Conservation (phyloP, 2,888 invertebrate species). For the Tetragonisca angustula region DNA sequence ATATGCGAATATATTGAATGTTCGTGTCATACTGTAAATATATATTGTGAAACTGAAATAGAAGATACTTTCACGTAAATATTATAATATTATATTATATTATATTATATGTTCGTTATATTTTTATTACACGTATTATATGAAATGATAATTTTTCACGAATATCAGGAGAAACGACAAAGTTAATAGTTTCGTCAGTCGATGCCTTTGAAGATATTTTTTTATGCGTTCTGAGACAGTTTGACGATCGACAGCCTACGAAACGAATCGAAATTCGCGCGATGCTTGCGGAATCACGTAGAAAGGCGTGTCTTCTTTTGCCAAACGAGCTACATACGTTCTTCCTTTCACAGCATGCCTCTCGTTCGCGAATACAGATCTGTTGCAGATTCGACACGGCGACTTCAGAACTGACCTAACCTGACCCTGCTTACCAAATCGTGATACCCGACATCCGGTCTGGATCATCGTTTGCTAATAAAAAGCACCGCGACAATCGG, state of each 20-base stretch:
- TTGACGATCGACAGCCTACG: background rate
- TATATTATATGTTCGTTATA: too few species aligned
- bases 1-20: too few species aligned
- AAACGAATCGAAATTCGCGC: slow-evolving; percentile 68
- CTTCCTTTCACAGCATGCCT: slow-evolving; percentile 50
- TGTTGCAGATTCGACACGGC: slow-evolving; percentile 36
- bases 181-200: background rate
- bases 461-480: slow-evolving; percentile 71
- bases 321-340: slow-evolving; percentile 41
- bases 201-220: too few species aligned
- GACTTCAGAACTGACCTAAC: slow-evolving; percentile 71
- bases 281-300: slow-evolving; percentile 76
- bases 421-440: slow-evolving; percentile 65
- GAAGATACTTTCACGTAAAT: too few species aligned
- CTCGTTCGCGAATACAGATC: slow-evolving; percentile 43
- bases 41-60: too few species aligned
- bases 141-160: background rate
- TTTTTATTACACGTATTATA: too few species aligned
- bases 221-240: background rate
- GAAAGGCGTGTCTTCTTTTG: slow-evolving; percentile 29
- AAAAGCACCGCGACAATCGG: background rate
- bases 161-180: background rate
- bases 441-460: slow-evolving; percentile 76
- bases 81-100: too few species aligned
- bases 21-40: too few species aligned